These are phyloP conservation scores for Petaurus breviceps DNA, from an alignment of 2,113 vertebrate genomes.

Conservation along the genomic window DNA sequence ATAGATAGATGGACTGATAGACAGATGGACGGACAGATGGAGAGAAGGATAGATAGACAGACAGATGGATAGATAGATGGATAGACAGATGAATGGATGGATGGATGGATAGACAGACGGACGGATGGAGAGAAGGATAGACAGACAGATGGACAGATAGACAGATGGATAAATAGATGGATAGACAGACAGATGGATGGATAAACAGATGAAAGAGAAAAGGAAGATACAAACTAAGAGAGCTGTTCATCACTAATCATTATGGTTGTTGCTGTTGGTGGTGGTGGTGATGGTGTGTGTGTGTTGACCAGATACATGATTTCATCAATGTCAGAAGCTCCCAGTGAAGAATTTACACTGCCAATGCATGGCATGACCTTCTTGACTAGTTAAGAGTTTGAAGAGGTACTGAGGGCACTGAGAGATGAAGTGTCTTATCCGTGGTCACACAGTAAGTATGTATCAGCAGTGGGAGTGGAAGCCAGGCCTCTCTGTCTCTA, in stretches of 20 bases:
- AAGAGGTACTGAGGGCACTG: not conserved
- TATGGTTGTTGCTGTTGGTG: not conserved
- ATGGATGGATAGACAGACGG: not conserved
- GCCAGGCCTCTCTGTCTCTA: not conserved
- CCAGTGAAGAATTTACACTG: not conserved
- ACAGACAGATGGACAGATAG: not conserved
- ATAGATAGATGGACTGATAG: too few relatives aligned
- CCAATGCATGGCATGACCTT: not conserved
- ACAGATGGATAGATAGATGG: too few relatives aligned
- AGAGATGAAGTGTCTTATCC: not conserved
- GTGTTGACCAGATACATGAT: not conserved
- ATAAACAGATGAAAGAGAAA: not conserved
- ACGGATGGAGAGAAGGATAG: too few relatives aligned
- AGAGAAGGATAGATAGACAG: not conserved
- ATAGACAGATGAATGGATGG: not conserved
- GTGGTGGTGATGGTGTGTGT: not conserved
- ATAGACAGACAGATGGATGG: not conserved
- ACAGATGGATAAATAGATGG: not conserved
- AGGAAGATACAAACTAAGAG: not conserved
- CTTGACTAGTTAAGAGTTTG: not conserved
- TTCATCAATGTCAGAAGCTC: not conserved
- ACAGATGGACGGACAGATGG: not conserved
- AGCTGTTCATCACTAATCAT: not conserved
- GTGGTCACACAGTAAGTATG: not conserved
- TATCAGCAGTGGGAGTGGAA: not conserved